Evolutionary conservation across 1,140 invertebrate species (phyloP).

Genomic region (Arctopsyche grandis): DNA sequence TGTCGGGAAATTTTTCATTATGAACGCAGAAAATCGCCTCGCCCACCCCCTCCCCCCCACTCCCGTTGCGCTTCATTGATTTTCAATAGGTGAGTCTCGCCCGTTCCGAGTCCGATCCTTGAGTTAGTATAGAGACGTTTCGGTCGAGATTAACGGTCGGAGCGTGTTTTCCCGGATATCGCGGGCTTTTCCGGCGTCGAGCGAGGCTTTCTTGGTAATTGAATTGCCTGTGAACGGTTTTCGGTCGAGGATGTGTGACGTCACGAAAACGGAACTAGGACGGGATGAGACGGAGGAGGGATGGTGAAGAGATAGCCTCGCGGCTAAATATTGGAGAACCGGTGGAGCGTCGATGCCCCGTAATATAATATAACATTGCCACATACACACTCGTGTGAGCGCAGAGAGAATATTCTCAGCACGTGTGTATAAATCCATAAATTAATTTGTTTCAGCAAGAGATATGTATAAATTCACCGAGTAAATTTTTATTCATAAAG

Average conservation of each 20-base stretch:
- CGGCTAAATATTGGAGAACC: no score
- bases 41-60: no score
- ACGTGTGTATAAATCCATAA: no score
- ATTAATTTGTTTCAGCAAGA: no score
- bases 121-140: conserved; percentile 36
- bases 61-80: background rate
- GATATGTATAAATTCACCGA: no score
- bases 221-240: conserved; percentile 43
- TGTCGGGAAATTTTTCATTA: no score
- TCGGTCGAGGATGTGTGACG: conserved; percentile 28
- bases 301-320: no score
- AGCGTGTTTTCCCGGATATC: conserved; percentile 35
- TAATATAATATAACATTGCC: no score
- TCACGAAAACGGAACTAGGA: conserved; percentile 15
- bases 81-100: background rate
- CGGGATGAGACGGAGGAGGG: background rate
- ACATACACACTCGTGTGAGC: no score
- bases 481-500: no score
- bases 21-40: background rate
- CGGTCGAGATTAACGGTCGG: conserved; percentile 33
- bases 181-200: conserved; percentile 26
- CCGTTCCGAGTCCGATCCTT: background rate
- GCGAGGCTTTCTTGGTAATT: conserved; percentile 44
- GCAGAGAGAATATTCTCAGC: no score
- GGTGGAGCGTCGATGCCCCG: no score